These are phyloP conservation scores for Lineus longissimus DNA, from an alignment of 1,140 invertebrate species.

Conservation along the genomic window DNA sequence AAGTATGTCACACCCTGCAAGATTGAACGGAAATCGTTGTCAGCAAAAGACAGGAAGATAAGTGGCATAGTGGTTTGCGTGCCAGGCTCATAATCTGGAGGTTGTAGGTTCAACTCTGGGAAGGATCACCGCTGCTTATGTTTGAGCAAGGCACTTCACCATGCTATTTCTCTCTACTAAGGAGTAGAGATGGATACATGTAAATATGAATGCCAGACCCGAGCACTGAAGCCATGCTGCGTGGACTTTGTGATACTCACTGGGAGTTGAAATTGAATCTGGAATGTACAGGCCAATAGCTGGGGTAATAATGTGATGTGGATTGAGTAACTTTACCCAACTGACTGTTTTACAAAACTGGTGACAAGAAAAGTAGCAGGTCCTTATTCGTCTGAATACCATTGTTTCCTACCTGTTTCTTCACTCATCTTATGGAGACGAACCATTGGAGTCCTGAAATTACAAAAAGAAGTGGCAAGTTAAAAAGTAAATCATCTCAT, in stretches of 20 bases:
- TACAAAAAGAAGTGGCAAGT: background rate
- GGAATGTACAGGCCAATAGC: too few species aligned
- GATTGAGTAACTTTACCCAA: too few species aligned
- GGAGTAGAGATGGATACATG: background rate
- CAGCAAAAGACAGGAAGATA: background rate
- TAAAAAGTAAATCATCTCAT: background rate
- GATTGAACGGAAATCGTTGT: conserved; percentile 5
- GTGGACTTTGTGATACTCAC: too few species aligned
- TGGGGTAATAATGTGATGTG: too few species aligned
- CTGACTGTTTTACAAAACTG: too few species aligned
- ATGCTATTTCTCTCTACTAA: background rate
- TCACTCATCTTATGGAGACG: conserved; percentile 50
- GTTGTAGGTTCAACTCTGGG: too few species aligned
- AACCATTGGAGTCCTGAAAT: conserved; percentile 48
- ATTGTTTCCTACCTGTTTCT: conserved; percentile 42
- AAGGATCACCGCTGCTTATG: background rate
- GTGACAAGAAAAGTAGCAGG: too few species aligned
- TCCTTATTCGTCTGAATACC: background rate
- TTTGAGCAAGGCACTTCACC: background rate
- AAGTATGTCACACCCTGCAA: conserved; percentile 52
- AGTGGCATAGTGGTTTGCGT: too few species aligned
- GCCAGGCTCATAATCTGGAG: too few species aligned
- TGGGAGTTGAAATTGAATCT: too few species aligned
- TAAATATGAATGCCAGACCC: too few species aligned
- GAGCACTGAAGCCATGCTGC: too few species aligned